Evolutionary conservation across 2,888 invertebrate species (phyloP).

Genomic region (Lissonota sp.): DNA sequence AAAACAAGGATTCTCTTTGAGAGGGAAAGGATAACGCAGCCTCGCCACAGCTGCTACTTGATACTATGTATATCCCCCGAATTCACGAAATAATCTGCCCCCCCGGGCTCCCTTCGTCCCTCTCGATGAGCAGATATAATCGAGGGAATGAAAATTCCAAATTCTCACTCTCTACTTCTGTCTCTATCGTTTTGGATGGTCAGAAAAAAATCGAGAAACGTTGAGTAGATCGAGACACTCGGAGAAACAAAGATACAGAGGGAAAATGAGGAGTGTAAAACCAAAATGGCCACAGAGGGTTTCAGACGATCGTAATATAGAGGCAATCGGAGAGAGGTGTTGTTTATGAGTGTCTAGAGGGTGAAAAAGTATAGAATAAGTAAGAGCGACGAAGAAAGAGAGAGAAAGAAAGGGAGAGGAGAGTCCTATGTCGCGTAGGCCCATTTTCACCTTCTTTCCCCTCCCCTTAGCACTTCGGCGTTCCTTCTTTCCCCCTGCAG

Average conservation of each 20-base stretch:
- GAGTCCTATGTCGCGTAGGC: too few species aligned
- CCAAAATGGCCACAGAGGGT: constrained; percentile 61
- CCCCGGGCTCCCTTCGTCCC: constrained; percentile 41
- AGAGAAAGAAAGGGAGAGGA: constrained; percentile 63
- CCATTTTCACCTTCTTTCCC: constrained; percentile 80
- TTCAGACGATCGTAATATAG: constrained; percentile 63
- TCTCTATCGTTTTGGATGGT: constrained; percentile 27
- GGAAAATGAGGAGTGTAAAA: constrained; percentile 43
- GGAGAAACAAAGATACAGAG: constrained; percentile 13
- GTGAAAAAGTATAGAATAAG: constrained; percentile 51
- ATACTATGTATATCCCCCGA: constrained; percentile 68
- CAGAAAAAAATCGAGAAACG: constrained; percentile 31
- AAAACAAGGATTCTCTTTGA: constrained; percentile 40
- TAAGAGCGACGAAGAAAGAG: constrained; percentile 36
- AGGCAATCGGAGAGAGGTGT: constrained; percentile 75
- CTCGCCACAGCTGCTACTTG: constrained; percentile 68
- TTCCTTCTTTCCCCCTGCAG: constrained; percentile 75
- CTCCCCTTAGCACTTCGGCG: constrained; percentile 79
- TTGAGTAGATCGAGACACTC: background rate
- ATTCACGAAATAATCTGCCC: constrained; percentile 66
- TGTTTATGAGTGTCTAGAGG: constrained; percentile 74
- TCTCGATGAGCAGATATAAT: constrained; percentile 37
- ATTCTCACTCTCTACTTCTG: constrained; percentile 29
- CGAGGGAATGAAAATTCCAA: background rate
- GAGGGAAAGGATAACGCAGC: constrained; percentile 51